A percentile compares a stretch with the other conserved stretches of the same genome.
These are phyloP conservation scores for Potorous gilbertii DNA, from an alignment of 2,797 vertebrate species.

Conservation along the genomic window DNA sequence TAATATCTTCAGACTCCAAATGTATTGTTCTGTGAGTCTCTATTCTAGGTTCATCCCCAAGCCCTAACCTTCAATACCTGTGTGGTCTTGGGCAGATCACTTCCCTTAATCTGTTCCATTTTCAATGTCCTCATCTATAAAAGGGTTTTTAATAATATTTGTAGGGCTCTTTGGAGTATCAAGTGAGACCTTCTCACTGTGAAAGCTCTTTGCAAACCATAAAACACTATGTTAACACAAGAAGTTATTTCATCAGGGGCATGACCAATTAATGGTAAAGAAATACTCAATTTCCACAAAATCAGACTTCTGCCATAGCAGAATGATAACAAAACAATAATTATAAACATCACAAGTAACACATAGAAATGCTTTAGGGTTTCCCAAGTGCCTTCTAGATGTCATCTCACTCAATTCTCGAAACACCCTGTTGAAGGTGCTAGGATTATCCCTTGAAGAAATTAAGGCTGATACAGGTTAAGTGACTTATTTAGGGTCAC, in stretches of 20 bases:
- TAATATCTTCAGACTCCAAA: background rate
- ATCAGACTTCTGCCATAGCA: background rate
- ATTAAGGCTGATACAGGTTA: background rate
- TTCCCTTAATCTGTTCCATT: background rate
- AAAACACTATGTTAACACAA: background rate
- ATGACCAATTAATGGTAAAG: background rate
- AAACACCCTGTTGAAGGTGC: background rate
- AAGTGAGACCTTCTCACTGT: background rate
- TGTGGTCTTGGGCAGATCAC: background rate
- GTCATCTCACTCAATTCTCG: slow-evolving; percentile 46
- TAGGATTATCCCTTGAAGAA: slow-evolving; percentile 19
- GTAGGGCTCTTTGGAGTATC: background rate
- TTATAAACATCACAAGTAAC: background rate
- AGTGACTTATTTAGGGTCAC: background rate
- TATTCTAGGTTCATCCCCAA: background rate
- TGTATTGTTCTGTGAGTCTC: background rate
- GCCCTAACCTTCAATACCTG: background rate
- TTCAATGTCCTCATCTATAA: background rate
- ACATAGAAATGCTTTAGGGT: background rate
- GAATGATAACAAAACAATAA: background rate
- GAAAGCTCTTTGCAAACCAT: background rate
- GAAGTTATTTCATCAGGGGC: background rate
- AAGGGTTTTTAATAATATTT: background rate
- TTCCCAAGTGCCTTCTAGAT: slow-evolving; percentile 28
- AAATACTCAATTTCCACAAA: background rate